phyloP scores from a whole-genome alignment of 2,888 invertebrate species.

The Tetheella fluctuosa region DNA sequence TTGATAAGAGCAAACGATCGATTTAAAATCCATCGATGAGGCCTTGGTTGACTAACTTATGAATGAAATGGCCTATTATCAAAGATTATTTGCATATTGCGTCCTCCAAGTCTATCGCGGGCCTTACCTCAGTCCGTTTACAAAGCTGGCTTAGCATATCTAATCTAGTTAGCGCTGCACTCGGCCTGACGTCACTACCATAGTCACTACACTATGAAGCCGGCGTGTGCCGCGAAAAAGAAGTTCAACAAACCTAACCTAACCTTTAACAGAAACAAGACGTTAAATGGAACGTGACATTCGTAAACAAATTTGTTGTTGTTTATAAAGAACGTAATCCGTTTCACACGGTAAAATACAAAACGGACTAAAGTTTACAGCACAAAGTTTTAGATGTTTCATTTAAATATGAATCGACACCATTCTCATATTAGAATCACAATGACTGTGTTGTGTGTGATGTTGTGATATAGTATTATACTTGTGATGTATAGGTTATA shows the following conservation, averaged over 20 bases:
- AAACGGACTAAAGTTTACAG: conserved; percentile 18
- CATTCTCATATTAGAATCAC: conserved; percentile 14
- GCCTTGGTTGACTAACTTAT: conserved; percentile 49
- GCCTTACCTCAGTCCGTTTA: conserved; percentile 52
- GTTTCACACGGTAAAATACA: conserved; percentile 21
- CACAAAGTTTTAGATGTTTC: conserved; percentile 8
- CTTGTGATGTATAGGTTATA: conserved; percentile 13
- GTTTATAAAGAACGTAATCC: conserved; percentile 35
- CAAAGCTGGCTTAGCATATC: conserved; percentile 66
- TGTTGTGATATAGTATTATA: background rate
- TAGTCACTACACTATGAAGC: conserved; percentile 40
- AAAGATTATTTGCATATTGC: conserved; percentile 48
- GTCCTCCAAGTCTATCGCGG: conserved; percentile 49
- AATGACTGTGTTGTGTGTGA: conserved; percentile 3
- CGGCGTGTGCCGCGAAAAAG: conserved; percentile 63
- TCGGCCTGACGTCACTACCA: conserved; percentile 62
- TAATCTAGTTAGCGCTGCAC: conserved; percentile 77
- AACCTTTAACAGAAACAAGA: conserved; percentile 48
- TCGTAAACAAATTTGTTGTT: conserved; percentile 39
- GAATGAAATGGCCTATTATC: conserved; percentile 49
- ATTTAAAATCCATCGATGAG: conserved; percentile 28
- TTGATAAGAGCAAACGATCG: conserved; percentile 54
- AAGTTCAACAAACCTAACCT: conserved; percentile 82
- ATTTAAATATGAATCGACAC: conserved; percentile 10
- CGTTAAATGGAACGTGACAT: conserved; percentile 28